These are phyloP conservation scores for Calephelis virginiensis DNA, from an alignment of 1,140 invertebrate species.

Conservation along the genomic window DNA sequence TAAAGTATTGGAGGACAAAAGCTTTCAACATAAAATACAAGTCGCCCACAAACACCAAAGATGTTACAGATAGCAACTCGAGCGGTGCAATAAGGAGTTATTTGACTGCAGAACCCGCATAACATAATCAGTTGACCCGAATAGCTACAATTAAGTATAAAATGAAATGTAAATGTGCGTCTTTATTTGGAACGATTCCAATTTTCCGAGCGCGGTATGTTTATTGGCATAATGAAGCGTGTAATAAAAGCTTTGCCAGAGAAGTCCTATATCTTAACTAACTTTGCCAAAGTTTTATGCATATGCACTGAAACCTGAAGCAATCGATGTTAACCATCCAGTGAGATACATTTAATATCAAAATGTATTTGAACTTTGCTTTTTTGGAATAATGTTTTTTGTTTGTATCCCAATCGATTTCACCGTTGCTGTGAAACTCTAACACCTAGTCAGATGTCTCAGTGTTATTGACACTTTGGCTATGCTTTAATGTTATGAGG, in stretches of 20 bases:
- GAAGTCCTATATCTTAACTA: slow-evolving; percentile 20
- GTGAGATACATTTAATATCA: too few species aligned
- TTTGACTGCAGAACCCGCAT: slow-evolving; percentile 2
- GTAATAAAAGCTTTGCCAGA: slow-evolving; percentile 19
- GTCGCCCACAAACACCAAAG: too few species aligned
- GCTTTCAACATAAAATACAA: too few species aligned
- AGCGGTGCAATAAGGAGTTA: not conserved
- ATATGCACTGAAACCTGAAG: not conserved
- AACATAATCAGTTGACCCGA: slow-evolving; percentile 21
- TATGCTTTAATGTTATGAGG: too few species aligned
- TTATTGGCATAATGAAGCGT: slow-evolving; percentile 22
- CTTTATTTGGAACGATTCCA: slow-evolving; percentile 25
- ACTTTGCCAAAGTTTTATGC: not conserved
- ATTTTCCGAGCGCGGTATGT: slow-evolving; percentile 21
- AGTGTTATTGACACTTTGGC: too few species aligned
- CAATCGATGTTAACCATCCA: not conserved
- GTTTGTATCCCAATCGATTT: too few species aligned
- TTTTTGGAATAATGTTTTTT: too few species aligned
- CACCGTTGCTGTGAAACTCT: too few species aligned
- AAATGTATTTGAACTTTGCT: too few species aligned
- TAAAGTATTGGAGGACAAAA: too few species aligned
- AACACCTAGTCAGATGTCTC: too few species aligned
- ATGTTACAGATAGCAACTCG: too few species aligned
- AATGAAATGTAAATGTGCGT: slow-evolving; percentile 25
- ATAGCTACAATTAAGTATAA: slow-evolving; percentile 23